Base-by-base conservation (phyloP, 2,797 vertebrate genomes). In the Phyllotis vaccarum region DNA sequence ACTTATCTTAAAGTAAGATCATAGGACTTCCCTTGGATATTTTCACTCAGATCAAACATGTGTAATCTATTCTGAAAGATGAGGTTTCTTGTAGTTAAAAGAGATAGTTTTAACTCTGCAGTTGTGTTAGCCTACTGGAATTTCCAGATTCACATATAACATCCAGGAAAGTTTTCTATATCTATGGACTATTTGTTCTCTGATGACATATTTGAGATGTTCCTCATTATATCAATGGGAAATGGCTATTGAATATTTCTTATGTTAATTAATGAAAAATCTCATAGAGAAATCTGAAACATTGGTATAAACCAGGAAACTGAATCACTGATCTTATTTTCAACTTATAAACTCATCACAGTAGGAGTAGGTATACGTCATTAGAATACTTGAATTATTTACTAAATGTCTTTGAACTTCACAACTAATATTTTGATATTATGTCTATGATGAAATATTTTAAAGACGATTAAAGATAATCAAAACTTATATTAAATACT, bases 401-500 rank as follows among this genome's bases (percentile, higher is more conserved):
- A 24, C 6, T 58, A 90, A 89, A 81, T 78, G 34, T 60, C 22
- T 78, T 70, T 70, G 22, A 31, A 19, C 64, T 74, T 74, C 43
- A 86, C 58, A 70, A 49, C 31, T 22, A 89, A 52, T 58, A 92
- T 62, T 49, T 13, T 46, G 29, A 68, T 49, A 86, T 70, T 52
- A 93, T 74, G 19, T 13, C 43, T 74, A 75, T 37, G 29, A 79
- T 81, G 52, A 92, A 96, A 24, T 66, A 46, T 79, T 78, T 93
- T 92, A 60, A 86, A n/a, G 17, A 89, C 12, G 24, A n/a, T 37
- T 29, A 87, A 27, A 6, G 1, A 66, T 24, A 52, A 78, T 70
- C 58, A 64, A 94, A 70, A 82, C 12, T 2, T 52, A 37, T 82
- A 52, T 52, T n/a, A 85, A 74, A 27, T 46, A 3, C 22, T 62